Evolutionary conservation across 2,797 vertebrate genomes (phyloP).

Genomic region (Odontamblyopus lacepedii): DNA sequence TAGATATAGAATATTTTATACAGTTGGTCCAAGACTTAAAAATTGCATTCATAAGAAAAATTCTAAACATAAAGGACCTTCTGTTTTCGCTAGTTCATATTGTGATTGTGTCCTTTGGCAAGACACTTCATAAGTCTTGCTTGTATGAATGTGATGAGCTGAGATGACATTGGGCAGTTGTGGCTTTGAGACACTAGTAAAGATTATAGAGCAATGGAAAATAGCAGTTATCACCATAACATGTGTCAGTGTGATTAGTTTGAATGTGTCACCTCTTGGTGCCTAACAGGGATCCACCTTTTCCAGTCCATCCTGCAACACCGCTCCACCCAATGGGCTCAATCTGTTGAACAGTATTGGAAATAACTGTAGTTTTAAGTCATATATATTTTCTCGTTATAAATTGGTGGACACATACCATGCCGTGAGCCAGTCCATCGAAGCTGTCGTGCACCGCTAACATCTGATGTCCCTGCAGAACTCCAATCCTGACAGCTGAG

Average conservation of each 20-base stretch:
- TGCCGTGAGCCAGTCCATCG: constrained; percentile 88
- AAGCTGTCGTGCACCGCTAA: constrained; percentile 91
- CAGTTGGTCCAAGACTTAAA: too few relatives aligned
- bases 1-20: too few relatives aligned
- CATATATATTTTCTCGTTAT: background rate
- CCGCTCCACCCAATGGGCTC: constrained; percentile 87
- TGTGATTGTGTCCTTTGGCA: too few relatives aligned
- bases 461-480: constrained; percentile 92
- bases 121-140: too few relatives aligned
- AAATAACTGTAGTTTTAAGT: background rate
- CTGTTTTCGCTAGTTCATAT: too few relatives aligned
- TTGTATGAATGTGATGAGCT: too few relatives aligned
- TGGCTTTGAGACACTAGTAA: too few relatives aligned
- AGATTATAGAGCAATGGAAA: too few relatives aligned
- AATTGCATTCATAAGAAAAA: too few relatives aligned
- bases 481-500: constrained; percentile 86
- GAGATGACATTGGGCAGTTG: too few relatives aligned
- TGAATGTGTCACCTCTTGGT: constrained; percentile 86
- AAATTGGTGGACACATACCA: constrained; percentile 64
- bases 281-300: constrained; percentile 90
- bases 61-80: too few relatives aligned
- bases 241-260: background rate
- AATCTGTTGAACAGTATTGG: constrained; percentile 72
- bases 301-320: constrained; percentile 91
- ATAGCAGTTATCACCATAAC: too few relatives aligned